A percentile compares a stretch with the other conserved stretches of the same genome.
Conservation (phyloP, 1,140 invertebrate genomes). For the Acromyrmex heyeri region DNA sequence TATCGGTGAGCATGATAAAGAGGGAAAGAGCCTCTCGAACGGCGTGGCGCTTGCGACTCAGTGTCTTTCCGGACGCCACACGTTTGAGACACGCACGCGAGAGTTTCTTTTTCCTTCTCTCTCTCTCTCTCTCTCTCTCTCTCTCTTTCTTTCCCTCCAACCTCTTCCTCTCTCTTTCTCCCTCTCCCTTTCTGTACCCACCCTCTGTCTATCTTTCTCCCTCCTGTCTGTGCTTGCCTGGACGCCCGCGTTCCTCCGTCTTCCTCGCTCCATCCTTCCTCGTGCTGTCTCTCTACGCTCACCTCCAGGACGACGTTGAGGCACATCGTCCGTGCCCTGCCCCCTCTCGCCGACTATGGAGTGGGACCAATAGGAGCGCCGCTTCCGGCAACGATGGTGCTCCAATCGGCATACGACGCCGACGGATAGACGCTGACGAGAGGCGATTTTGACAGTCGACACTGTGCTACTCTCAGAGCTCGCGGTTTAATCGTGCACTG, state of each 20-base stretch:
- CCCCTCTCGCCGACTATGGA: slow-evolving; percentile 50
- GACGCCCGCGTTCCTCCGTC: not conserved
- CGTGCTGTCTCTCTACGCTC: slow-evolving; percentile 66
- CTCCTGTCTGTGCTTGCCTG: not conserved
- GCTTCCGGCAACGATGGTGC: slow-evolving; percentile 75
- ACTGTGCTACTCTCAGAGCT: slow-evolving; percentile 59
- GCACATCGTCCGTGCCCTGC: slow-evolving; percentile 67
- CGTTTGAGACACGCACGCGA: slow-evolving; percentile 77
- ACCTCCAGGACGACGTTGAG: slow-evolving; percentile 64
- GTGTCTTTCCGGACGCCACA: slow-evolving; percentile 83
- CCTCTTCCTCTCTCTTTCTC: slow-evolving; percentile 28
- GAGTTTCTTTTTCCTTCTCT: slow-evolving; percentile 34
- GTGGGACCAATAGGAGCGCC: slow-evolving; percentile 71
- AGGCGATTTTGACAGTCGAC: slow-evolving; percentile 75
- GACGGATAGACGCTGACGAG: slow-evolving; percentile 72
- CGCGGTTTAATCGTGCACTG: slow-evolving; percentile 53
- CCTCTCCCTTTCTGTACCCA: not conserved
- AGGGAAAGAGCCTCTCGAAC: slow-evolving; percentile 59
- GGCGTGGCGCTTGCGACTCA: slow-evolving; percentile 72
- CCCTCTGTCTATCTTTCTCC: not conserved
- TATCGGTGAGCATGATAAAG: slow-evolving; percentile 66
- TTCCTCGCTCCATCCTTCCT: slow-evolving; percentile 64
- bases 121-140: slow-evolving; percentile 18
- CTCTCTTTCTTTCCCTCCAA: slow-evolving; percentile 14
- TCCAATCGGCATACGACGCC: slow-evolving; percentile 71